Evolutionary conservation across 2,113 vertebrate species (phyloP).

Genomic region (Nerophis lumbriciformis): DNA sequence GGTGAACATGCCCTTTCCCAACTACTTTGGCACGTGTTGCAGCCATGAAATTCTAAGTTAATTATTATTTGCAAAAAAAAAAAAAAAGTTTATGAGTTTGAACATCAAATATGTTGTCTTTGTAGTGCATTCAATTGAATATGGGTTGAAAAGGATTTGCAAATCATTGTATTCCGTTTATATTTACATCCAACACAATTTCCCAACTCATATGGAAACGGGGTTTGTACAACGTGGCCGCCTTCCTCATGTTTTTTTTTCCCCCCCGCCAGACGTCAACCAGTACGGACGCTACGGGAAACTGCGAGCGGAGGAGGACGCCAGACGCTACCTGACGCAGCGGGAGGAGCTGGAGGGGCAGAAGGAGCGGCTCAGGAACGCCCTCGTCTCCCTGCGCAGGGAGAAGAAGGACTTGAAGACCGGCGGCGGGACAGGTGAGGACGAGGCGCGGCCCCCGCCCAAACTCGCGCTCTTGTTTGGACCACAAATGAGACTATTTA

Average conservation of each 20-base stretch:
- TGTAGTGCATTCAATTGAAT: too few species aligned
- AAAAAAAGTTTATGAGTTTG: too few species aligned
- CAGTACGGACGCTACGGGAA: conserved; percentile 91
- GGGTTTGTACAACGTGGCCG: background rate
- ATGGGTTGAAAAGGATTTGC: too few species aligned
- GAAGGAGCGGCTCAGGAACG: conserved; percentile 79
- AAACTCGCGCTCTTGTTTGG: conserved; percentile 3
- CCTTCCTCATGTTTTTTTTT: background rate
- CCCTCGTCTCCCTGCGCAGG: conserved; percentile 76
- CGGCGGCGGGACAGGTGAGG: conserved; percentile 76
- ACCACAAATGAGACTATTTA: too few species aligned
- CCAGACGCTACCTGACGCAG: conserved; percentile 80
- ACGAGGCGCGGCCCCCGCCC: conserved; percentile 6
- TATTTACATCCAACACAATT: too few species aligned
- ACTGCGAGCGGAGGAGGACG: conserved; percentile 92
- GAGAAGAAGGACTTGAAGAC: conserved; percentile 81
- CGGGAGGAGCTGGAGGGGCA: conserved; percentile 90
- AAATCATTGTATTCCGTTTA: too few species aligned
- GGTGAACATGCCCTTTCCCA: too few species aligned
- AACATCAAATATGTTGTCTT: too few species aligned
- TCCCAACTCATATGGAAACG: too few species aligned
- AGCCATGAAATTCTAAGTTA: too few species aligned
- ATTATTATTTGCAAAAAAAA: too few species aligned
- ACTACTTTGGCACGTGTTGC: too few species aligned
- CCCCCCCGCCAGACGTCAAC: conserved; percentile 75